A percentile compares a stretch with the other conserved stretches of the same genome.
Evolutionary conservation across 2,888 invertebrate genomes (phyloP).

Genomic region (Drosophila kuntzei): DNA sequence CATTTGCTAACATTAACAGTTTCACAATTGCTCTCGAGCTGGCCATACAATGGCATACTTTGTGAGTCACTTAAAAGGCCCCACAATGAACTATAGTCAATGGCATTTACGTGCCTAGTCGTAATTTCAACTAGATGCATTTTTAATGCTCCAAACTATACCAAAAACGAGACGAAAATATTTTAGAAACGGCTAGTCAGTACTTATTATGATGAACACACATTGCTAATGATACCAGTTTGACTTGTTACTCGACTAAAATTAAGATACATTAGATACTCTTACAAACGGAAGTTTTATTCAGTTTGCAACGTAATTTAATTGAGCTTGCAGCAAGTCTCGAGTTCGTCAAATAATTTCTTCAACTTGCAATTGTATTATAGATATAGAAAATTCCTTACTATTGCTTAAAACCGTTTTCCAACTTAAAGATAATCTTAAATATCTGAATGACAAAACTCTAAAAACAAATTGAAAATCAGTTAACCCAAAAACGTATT

Average conservation of each 20-base stretch:
- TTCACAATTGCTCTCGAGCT: conserved; percentile 16
- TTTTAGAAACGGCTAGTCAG: background rate
- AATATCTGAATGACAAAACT: background rate
- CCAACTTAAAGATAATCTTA: background rate
- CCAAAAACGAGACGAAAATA: conserved; percentile 10
- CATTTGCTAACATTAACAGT: conserved; percentile 42
- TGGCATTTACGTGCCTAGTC: conserved; percentile 25
- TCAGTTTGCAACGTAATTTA: background rate
- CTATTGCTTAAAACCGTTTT: no score
- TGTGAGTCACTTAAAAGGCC: conserved; percentile 24
- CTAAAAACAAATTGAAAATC: background rate
- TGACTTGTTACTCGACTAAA: background rate
- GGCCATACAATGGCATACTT: conserved; percentile 34
- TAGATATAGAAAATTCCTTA: no score
- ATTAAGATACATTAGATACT: conserved; percentile 1
- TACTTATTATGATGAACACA: conserved; percentile 6
- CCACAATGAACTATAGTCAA: conserved; percentile 27
- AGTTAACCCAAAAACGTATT: background rate
- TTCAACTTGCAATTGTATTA: background rate
- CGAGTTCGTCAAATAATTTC: background rate
- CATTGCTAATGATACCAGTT: conserved; percentile 7
- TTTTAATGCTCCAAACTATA: conserved; percentile 36
- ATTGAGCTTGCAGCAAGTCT: background rate
- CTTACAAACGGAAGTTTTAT: background rate
- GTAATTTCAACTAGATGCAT: conserved; percentile 47